Conservation (phyloP, 2,888 invertebrate genomes). For the Pristionchus maxplancki region DNA sequence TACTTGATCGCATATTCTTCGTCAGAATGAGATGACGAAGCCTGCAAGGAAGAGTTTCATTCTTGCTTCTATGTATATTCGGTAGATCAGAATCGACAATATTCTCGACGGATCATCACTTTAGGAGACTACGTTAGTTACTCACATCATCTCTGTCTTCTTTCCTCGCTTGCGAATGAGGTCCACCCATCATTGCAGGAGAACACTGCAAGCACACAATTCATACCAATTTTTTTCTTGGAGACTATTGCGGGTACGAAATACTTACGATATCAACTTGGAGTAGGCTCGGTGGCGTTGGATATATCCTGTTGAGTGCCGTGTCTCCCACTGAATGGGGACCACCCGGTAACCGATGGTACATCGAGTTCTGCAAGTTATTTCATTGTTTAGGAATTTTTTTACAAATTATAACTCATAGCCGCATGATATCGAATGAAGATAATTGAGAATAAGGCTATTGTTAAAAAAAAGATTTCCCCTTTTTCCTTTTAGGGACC, state of each 20-base stretch:
- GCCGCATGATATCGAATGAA: background rate
- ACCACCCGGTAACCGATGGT: conserved; percentile 51
- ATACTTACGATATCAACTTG: conserved; percentile 43
- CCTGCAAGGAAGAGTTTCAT: background rate
- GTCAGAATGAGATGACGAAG: background rate
- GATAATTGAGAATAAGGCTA: too few species aligned
- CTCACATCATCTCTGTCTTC: conserved; percentile 26
- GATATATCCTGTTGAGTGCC: conserved; percentile 71
- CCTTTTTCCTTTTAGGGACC: background rate
- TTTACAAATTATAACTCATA: too few species aligned
- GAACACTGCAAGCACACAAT: conserved; percentile 20
- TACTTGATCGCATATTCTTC: background rate
- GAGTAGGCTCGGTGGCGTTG: conserved; percentile 74
- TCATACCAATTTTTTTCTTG: background rate
- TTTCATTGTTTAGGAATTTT: too few species aligned
- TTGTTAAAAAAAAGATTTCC: background rate
- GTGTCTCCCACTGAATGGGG: conserved; percentile 59
- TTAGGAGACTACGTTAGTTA: background rate
- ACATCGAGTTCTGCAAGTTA: conserved; percentile 26
- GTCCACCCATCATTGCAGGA: conserved; percentile 34
- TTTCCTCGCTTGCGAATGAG: conserved; percentile 48
- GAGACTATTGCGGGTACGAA: background rate
- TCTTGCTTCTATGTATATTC: too few species aligned
- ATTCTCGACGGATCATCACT: background rate
- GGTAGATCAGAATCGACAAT: background rate